Conservation (phyloP, 1,140 invertebrate species). For the Calliopsis andreniformis region DNA sequence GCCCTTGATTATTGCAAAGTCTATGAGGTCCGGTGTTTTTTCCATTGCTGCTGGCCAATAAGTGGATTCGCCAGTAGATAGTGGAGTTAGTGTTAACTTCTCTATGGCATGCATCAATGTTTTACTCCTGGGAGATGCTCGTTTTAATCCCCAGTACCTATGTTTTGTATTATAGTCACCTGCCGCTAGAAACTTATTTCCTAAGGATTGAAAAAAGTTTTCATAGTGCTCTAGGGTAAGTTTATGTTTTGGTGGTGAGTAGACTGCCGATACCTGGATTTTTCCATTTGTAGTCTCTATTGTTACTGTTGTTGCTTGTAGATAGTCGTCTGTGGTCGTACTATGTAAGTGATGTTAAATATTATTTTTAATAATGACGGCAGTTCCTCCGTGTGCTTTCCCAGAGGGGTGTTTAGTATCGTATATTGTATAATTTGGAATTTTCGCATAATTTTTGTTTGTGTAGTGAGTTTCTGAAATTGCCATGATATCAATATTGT, state of each 20-base stretch:
- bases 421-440: neutral
- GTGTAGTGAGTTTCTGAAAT: slow-evolving; percentile 1
- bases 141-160: slow-evolving; percentile 73
- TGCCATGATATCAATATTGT: neutral
- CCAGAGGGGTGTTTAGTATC: no score
- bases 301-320: no score
- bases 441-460: neutral
- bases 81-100: slow-evolving; percentile 53
- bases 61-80: slow-evolving; percentile 74
- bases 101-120: slow-evolving; percentile 64
- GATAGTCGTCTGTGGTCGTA: no score
- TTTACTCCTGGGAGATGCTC: slow-evolving; percentile 58
- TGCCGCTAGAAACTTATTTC: slow-evolving; percentile 60
- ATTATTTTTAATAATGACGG: no score
- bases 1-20: slow-evolving; percentile 69
- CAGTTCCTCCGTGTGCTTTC: no score
- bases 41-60: slow-evolving; percentile 73
- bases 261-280: slow-evolving; percentile 50
- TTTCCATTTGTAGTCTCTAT: no score
- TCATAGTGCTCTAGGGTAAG: slow-evolving; percentile 43
- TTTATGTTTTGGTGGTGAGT: slow-evolving; percentile 47
- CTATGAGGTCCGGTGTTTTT: slow-evolving; percentile 73
- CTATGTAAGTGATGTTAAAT: no score
- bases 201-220: slow-evolving; percentile 51
- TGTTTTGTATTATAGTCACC: slow-evolving; percentile 79